Conservation (phyloP, 1,140 invertebrate species). For the Drosophila chauvacae region DNA sequence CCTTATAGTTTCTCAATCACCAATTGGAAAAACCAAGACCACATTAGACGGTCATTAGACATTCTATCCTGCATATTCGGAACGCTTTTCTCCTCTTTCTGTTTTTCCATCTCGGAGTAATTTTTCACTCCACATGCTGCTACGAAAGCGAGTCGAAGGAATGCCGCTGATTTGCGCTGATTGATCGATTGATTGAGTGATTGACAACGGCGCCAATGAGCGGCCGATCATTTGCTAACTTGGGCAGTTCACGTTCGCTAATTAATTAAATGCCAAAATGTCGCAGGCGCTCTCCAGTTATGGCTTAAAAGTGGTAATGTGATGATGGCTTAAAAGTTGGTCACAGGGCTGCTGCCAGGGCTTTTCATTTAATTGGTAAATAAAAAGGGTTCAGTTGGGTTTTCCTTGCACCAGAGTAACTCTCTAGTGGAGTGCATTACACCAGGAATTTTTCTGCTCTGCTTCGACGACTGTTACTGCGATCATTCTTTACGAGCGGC, state of each 20-base stretch:
- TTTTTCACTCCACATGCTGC: constrained; percentile 75
- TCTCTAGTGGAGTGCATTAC: constrained; percentile 47
- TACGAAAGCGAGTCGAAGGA: constrained; percentile 48
- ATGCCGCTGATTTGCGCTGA: constrained; percentile 65
- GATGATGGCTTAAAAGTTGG: constrained; percentile 5
- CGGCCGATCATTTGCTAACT: constrained; percentile 40
- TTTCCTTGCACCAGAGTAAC: constrained; percentile 1
- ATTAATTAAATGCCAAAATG: constrained; percentile 76
- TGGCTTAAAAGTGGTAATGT: constrained; percentile 29
- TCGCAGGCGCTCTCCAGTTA: constrained; percentile 28
- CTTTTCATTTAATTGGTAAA: constrained; percentile 35
- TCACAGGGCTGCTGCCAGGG: constrained; percentile 21
- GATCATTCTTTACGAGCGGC: constrained; percentile 77
- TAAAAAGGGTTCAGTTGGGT: not conserved
- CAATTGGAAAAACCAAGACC: constrained; percentile 4
- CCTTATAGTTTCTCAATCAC: not conserved
- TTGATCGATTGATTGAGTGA: constrained; percentile 81
- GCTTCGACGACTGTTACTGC: constrained; percentile 56
- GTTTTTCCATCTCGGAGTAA: constrained; percentile 50
- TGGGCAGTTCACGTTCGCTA: constrained; percentile 68
- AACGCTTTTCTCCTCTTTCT: constrained; percentile 55
- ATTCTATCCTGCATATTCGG: constrained; percentile 65
- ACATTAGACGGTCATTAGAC: constrained; percentile 35
- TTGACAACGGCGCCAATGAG: constrained; percentile 81
- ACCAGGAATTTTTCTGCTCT: constrained; percentile 36